Conservation (phyloP, 23 tunicate genomes). For the Phallusia fumigata region DNA sequence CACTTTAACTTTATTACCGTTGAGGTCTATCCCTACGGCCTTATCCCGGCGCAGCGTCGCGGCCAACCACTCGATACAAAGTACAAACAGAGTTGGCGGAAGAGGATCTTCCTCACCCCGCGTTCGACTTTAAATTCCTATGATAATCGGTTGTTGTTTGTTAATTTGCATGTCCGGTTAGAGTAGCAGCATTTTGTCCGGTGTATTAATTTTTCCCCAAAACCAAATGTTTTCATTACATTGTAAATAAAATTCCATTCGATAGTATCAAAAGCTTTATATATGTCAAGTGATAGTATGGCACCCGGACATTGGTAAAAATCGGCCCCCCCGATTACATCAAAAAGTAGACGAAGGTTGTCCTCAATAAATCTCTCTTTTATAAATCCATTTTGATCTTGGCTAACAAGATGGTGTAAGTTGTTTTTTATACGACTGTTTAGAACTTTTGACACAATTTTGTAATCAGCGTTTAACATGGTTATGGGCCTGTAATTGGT, state of each 20-base stretch:
- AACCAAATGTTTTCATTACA: not conserved
- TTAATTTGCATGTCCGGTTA: not conserved
- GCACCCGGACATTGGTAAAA: not conserved
- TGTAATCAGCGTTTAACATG: not conserved
- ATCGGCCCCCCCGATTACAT: not conserved
- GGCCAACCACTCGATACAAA: too few relatives aligned
- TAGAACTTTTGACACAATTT: not conserved
- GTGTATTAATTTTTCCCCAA: not conserved
- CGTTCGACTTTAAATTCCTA: not conserved
- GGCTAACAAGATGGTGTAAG: not conserved
- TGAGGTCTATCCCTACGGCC: too few relatives aligned
- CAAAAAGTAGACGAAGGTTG: slow-evolving; percentile 14
- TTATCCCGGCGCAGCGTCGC: too few relatives aligned
- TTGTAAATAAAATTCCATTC: not conserved
- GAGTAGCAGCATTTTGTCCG: not conserved
- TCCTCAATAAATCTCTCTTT: not conserved
- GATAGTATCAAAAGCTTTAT: slow-evolving; percentile 8
- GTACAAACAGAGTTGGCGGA: not conserved
- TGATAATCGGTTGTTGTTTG: slow-evolving; percentile 4
- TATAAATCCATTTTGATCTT: not conserved
- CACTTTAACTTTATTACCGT: too few relatives aligned
- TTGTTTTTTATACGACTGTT: not conserved
- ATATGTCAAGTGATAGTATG: not conserved
- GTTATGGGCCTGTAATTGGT: not conserved
- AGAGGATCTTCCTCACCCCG: slow-evolving; percentile 30